Base-by-base conservation (phyloP, 2,113 vertebrate genomes). In the Siniperca chuatsi region DNA sequence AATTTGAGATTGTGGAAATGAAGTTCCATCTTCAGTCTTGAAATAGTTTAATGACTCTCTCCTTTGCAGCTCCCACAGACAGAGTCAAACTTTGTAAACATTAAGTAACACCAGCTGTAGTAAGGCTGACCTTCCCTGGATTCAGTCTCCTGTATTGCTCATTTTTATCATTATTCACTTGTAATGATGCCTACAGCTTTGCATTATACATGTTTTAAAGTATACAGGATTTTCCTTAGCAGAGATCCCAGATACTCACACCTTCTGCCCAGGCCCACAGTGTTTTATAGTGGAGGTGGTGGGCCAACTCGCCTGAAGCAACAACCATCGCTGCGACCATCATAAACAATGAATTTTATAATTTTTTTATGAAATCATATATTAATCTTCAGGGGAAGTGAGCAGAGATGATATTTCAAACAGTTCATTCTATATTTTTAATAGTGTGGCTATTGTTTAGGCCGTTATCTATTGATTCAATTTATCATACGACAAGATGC, bases 141-240 rank as follows among this genome's bases (percentile, higher is more conserved):
- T 52, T 52, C 7, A 48, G n/a, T 48, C 65, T 3, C 6, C 13
- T 25, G 42, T 9, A 68, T 25, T 29, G 69, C 50, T 18, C 1
- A 12, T 10, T 29, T 52, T 4, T 23, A 67, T 48, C 29, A 68
- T 55, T 21, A 35, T 60, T 69, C 7, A 48, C 4, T 29, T 60
- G 20, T 60, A 16, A 48, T 1, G 1, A 60, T n/a, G 8, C 23
- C 29, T 21, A 18, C 60, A 33, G 37, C 72, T 55, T 55, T 42
- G n/a, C 50, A 20, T 70, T 10, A 8, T 8, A 40, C 11, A 48
- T 55, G 33, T 73, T 88, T 81, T 25, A 48, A 61, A 57, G 37
- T 37, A 16, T 21, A 57, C 1, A 23, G 20, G 33, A 62, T 68
- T 74, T 52, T n/a, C 12, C 37, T 35, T 23, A 37, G 13, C 21